A percentile compares a stretch with the other conserved stretches of the same genome.
Evolutionary conservation across 1,140 invertebrate species (phyloP).

Genomic region (Ceratina japonica): DNA sequence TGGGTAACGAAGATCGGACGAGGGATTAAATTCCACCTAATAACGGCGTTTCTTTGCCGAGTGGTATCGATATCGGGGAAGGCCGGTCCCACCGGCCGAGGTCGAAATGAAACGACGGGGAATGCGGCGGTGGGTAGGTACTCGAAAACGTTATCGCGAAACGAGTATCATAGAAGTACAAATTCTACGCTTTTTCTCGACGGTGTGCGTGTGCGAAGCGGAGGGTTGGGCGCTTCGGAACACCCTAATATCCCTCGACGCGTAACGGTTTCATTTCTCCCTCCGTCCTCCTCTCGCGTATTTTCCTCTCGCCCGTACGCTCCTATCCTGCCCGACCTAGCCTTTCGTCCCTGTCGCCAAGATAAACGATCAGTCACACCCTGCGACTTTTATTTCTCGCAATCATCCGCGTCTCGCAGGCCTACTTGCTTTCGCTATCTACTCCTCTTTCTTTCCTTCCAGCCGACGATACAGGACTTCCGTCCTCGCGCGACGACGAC

Average conservation of each 20-base stretch:
- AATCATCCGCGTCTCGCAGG: conserved; percentile 67
- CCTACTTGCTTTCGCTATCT: conserved; percentile 47
- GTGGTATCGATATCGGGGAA: conserved; percentile 50
- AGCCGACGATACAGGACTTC: conserved; percentile 35
- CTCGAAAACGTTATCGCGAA: conserved; percentile 61
- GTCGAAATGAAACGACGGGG: conserved; percentile 69
- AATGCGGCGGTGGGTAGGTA: conserved; percentile 63
- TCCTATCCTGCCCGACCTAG: conserved; percentile 15
- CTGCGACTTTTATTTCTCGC: conserved; percentile 74
- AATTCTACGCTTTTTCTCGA: conserved; percentile 53
- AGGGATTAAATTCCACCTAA: conserved; percentile 61
- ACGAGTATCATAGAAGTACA: conserved; percentile 59
- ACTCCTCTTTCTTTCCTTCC: conserved; percentile 18
- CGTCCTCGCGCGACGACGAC: conserved; percentile 1
- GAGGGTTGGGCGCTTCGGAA: conserved; percentile 41
- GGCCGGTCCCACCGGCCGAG: conserved; percentile 32
- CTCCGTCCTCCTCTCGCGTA: conserved; percentile 30
- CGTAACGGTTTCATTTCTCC: conserved; percentile 65
- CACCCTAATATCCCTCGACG: conserved; percentile 64
- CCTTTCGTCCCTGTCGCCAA: conserved; percentile 51
- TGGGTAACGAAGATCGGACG: conserved; percentile 36
- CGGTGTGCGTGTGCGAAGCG: conserved; percentile 10
- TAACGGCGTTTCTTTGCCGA: conserved; percentile 35
- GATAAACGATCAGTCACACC: conserved; percentile 75
- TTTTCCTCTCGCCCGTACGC: conserved; percentile 45